A percentile compares a stretch with the other conserved stretches of the same genome.
These are phyloP conservation scores for Lepisosteus osseus DNA, from an alignment of 2,113 vertebrate species.

Conservation along the genomic window DNA sequence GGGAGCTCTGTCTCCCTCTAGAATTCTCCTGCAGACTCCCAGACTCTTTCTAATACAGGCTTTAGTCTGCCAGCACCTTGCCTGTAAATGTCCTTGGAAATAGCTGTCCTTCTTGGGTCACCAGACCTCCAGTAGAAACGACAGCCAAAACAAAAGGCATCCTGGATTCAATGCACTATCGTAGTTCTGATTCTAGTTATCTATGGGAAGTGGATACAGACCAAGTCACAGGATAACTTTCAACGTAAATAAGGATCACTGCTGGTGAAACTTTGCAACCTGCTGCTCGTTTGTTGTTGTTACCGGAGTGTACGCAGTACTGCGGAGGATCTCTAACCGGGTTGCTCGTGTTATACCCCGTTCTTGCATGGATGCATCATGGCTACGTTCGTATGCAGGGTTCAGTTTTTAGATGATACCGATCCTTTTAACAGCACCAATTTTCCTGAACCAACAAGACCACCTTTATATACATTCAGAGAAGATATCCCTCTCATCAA, in stretches of 20 bases:
- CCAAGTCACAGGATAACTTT: conserved; percentile 45
- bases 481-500: conserved; percentile 87
- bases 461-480: conserved; percentile 88
- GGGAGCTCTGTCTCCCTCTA: conserved; percentile 47
- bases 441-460: conserved; percentile 91
- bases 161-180: conserved; percentile 1
- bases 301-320: neutral
- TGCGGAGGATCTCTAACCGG: conserved; percentile 39
- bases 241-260: neutral
- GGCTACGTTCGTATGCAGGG: conserved; percentile 87
- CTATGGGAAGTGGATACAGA: conserved; percentile 31
- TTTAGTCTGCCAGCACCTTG: conserved; percentile 58
- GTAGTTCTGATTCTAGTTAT: conserved; percentile 28
- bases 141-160: conserved; percentile 2
- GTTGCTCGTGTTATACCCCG: conserved; percentile 29
- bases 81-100: conserved; percentile 59
- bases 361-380: conserved; percentile 83
- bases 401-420: conserved; percentile 95
- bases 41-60: conserved; percentile 55
- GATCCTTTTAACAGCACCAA: conserved; percentile 97
- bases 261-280: conserved; percentile 20
- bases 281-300: conserved; percentile 20
- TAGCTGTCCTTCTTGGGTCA: conserved; percentile 29
- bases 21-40: conserved; percentile 44
- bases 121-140: conserved; percentile 1